A percentile compares a stretch with the other conserved stretches of the same genome.
phyloP scores from a whole-genome alignment of 2,113 vertebrate genomes.

The Poicephalus meyeri region DNA sequence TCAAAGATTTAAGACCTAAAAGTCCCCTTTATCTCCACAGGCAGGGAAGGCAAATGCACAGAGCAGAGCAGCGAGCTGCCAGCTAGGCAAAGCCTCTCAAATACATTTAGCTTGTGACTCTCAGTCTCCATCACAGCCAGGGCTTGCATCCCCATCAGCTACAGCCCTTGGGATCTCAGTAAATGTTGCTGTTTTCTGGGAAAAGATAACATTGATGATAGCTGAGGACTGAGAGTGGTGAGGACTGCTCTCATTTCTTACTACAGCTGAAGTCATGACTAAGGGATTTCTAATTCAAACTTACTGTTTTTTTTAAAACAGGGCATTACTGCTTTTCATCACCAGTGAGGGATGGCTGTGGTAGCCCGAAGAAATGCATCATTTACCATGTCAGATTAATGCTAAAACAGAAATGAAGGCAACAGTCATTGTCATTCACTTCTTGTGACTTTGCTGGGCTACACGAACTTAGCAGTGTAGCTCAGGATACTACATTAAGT shows the following conservation, averaged over 20 bases:
- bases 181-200: not conserved
- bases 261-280: not conserved
- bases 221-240: not conserved
- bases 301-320: not conserved
- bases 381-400: not conserved
- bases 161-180: not conserved
- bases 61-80: not conserved
- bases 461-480: rapidly evolving
- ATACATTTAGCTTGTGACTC: not conserved
- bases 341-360: not conserved
- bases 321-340: not conserved
- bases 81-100: not conserved
- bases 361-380: not conserved
- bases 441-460: not conserved
- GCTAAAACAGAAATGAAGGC: rapidly evolving
- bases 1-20: not conserved
- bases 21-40: not conserved
- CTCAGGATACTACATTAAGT: not conserved
- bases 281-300: not conserved
- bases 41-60: not conserved
- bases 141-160: not conserved
- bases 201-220: not conserved
- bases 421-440: not conserved
- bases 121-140: not conserved
- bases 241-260: not conserved